Percentiles rank a stretch among this genome's conserved stretches.
Evolutionary conservation across 2,797 vertebrate genomes (phyloP).

Genomic region (Anas bernieri): DNA sequence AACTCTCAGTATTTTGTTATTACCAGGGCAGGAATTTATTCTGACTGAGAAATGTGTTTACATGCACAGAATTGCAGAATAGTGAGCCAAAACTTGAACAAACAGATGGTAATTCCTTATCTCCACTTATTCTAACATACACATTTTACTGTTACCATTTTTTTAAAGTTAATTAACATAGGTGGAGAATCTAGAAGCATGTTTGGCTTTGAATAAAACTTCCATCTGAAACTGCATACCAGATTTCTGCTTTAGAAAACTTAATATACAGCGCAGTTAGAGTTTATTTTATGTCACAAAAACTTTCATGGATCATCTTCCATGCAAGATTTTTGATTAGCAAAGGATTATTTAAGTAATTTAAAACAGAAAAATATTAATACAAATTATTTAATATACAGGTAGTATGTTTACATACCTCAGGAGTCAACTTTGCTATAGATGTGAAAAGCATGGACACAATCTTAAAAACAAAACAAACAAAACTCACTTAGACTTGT

Average conservation of each 20-base stretch:
- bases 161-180: not conserved
- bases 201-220: not conserved
- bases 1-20: not conserved
- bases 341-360: not conserved
- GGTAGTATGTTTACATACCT: slow-evolving; percentile 80
- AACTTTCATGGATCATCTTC: not conserved
- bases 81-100: not conserved
- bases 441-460: slow-evolving; percentile 99
- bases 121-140: not conserved
- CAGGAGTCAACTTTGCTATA: slow-evolving; percentile 96
- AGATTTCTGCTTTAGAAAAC: slow-evolving; percentile 1
- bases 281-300: not conserved
- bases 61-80: not conserved
- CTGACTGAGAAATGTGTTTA: not conserved
- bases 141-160: not conserved
- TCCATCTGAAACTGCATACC: not conserved
- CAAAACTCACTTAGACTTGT: slow-evolving; percentile 48
- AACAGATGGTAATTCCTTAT: not conserved
- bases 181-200: not conserved
- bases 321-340: not conserved
- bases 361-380: not conserved
- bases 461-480: slow-evolving; percentile 84
- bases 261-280: not conserved
- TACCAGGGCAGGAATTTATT: slow-evolving; percentile 3
- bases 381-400: slow-evolving; percentile 9